Percentiles rank a stretch among this genome's conserved stretches.
Conservation (phyloP, 1,140 invertebrate species). For the Chelonus insularis region DNA sequence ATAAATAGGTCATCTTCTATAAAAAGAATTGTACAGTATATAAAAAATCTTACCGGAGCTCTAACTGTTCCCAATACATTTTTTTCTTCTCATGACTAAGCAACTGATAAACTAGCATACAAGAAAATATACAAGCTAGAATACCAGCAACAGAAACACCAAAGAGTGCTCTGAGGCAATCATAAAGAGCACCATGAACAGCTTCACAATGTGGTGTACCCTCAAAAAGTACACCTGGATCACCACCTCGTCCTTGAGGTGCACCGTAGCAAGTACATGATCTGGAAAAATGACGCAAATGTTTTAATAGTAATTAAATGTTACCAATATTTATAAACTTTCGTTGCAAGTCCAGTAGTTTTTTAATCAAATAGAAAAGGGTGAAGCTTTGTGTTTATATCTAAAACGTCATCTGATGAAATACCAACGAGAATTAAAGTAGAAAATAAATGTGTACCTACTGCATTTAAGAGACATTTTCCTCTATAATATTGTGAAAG, state of each 20-base stretch:
- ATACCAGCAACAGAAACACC: constrained; percentile 87
- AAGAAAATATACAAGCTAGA: constrained; percentile 86
- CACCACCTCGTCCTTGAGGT: constrained; percentile 41
- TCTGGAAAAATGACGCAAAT: constrained; percentile 33
- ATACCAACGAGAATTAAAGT: constrained; percentile 15
- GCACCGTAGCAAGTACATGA: constrained; percentile 57
- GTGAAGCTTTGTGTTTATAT: background rate
- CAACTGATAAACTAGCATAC: constrained; percentile 88
- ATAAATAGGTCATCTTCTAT: background rate
- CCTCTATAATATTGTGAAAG: background rate
- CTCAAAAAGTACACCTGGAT: constrained; percentile 70
- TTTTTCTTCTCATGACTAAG: constrained; percentile 89
- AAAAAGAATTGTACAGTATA: background rate
- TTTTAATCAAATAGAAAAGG: background rate
- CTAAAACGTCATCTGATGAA: background rate
- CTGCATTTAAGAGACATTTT: background rate
- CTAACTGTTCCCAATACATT: constrained; percentile 91
- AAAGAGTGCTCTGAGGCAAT: constrained; percentile 84
- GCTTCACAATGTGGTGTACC: constrained; percentile 83
- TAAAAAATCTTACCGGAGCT: constrained; percentile 61
- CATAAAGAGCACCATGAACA: constrained; percentile 83
- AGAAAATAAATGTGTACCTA: constrained; percentile 8
- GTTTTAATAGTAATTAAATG: background rate
- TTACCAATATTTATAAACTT: background rate
- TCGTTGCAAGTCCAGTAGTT: background rate